phyloP scores from a whole-genome alignment of 2,888 invertebrate genomes.

The Drosophila mimetica region DNA sequence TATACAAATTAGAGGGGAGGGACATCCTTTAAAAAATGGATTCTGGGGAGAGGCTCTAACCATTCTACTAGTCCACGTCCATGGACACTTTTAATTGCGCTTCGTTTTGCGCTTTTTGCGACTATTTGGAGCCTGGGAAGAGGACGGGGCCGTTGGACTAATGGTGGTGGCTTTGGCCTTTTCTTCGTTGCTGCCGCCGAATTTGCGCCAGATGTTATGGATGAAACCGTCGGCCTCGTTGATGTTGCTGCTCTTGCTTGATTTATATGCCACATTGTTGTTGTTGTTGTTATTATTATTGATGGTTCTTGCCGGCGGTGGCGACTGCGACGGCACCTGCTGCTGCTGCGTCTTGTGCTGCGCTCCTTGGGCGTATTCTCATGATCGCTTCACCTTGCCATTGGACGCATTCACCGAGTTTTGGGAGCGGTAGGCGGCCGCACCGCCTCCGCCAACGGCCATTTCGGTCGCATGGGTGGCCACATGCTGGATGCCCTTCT shows the following conservation, averaged over 20 bases:
- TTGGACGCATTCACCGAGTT: slow-evolving; percentile 72
- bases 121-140: slow-evolving; percentile 48
- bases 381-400: slow-evolving; percentile 84
- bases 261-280: slow-evolving; percentile 56
- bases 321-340: slow-evolving; percentile 35
- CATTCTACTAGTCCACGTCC: slow-evolving; percentile 12
- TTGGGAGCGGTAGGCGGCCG: slow-evolving; percentile 77
- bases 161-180: slow-evolving; percentile 17
- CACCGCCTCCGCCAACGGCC: slow-evolving; percentile 86
- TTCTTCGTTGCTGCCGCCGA: slow-evolving; percentile 40
- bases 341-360: slow-evolving; percentile 58
- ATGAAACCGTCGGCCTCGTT: slow-evolving; percentile 51
- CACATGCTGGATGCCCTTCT: slow-evolving; percentile 93
- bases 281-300: slow-evolving; percentile 67
- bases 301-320: slow-evolving; percentile 44
- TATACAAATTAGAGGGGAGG: slow-evolving; percentile 64
- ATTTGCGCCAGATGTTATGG: slow-evolving; percentile 65
- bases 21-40: slow-evolving; percentile 29
- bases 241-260: slow-evolving; percentile 50
- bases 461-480: slow-evolving; percentile 91
- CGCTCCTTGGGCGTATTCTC: slow-evolving; percentile 84
- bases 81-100: slow-evolving; percentile 63
- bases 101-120: slow-evolving; percentile 81
- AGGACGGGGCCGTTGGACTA: slow-evolving; percentile 31
- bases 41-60: slow-evolving; percentile 17